Base-by-base conservation (phyloP, 1,140 invertebrate genomes). In the Euwallacea fornicatus region DNA sequence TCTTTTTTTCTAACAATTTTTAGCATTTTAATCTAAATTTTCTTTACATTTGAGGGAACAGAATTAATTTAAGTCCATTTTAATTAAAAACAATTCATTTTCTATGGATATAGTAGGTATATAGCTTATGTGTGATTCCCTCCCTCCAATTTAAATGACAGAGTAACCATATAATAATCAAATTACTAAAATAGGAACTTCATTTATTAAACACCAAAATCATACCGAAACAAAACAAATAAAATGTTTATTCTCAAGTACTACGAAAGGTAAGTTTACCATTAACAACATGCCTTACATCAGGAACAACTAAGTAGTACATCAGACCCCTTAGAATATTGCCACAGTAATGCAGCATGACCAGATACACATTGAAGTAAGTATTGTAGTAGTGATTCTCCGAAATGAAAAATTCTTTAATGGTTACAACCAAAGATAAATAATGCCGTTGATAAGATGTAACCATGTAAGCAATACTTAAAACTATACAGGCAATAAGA, bases 391-490 rank as follows among this genome's bases (percentile, higher is more conserved):
- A 69, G 69, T 66, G 64, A 68, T 77, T 80, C 65, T 75, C 72
- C 44, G 77, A 71, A 42, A 42, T 46, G 46, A 75, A 68, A 50
- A 66, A 41, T 56, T 76, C 65, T 8, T 56, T 66, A 73, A 76
- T 60, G 7, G 75, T 72, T 56, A 78, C 73, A 21, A 76, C 64
- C 8, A 78, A 70, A 56, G 76, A 69, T 44, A 80, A 73, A 42
- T 76, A 11, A 60, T 77, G 73, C 64, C 78, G 69, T 69, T 79
- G 80, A 66, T 78, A 74, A 10, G 79, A 79, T 10, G 74, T 78
- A 7, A 73, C 9, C 41, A 77, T 50, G 69, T 76, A 79, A 8
- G 75, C 44, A 42, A 76, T 41, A 8, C 71, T 76, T 56, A 81
- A 67, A 21, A 71, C 13, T 13, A 79, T 59, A 65, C 76, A 73